These are phyloP conservation scores for Microctenopoma lineatum DNA, from an alignment of 2,797 vertebrate species.

Conservation along the genomic window DNA sequence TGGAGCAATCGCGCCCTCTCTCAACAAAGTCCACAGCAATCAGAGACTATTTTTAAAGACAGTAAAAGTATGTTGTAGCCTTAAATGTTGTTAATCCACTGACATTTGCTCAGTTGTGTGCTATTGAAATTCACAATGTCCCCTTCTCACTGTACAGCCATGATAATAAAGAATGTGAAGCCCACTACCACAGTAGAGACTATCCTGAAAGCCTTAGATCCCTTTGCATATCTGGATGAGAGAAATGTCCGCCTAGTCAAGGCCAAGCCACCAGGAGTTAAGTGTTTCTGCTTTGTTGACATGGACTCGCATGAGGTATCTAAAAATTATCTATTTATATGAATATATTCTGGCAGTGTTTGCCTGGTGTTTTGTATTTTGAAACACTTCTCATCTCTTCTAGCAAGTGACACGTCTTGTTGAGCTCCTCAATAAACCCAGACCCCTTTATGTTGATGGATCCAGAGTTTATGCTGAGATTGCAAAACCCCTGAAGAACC, in stretches of 20 bases:
- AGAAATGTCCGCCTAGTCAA: constrained; percentile 94
- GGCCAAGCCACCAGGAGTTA: constrained; percentile 90
- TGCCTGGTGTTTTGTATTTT: neutral
- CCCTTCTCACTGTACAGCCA: constrained; percentile 79
- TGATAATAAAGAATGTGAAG: constrained; percentile 95
- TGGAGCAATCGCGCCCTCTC: constrained; percentile 67
- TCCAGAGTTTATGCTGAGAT: constrained; percentile 93
- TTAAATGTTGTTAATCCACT: neutral
- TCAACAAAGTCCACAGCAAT: constrained; percentile 50
- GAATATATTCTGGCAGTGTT: neutral
- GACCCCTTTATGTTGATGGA: constrained; percentile 92
- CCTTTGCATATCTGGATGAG: constrained; percentile 91
- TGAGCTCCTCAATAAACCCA: constrained; percentile 90
- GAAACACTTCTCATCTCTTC: constrained; percentile 34
- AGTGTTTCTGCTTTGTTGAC: constrained; percentile 97
- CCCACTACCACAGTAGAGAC: constrained; percentile 91
- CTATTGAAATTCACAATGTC: neutral
- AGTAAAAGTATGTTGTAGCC: constrained; percentile 79
- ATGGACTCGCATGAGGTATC: constrained; percentile 94
- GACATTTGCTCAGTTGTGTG: neutral
- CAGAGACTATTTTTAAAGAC: constrained; percentile 81
- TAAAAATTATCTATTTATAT: neutral
- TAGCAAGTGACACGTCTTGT: constrained; percentile 95
- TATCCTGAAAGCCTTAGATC: constrained; percentile 92
- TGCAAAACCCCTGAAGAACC: constrained; percentile 88